Conservation (phyloP, 2,888 invertebrate genomes). For the Reticulitermes lucifugus region DNA sequence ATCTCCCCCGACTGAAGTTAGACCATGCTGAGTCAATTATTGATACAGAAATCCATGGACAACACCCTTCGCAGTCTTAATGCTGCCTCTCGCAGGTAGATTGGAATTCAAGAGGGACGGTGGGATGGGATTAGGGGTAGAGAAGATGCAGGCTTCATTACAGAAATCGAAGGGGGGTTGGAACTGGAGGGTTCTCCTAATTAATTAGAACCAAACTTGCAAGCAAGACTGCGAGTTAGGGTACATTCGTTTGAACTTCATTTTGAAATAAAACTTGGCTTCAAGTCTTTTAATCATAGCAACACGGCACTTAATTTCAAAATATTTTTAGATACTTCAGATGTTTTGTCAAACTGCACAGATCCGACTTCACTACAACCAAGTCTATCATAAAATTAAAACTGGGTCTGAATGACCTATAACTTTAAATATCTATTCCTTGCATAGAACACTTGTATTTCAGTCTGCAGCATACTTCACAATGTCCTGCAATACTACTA, state of each 20-base stretch:
- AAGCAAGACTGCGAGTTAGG: no score
- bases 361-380: no score
- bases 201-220: slow-evolving; percentile 3
- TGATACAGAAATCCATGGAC: neutral
- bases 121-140: neutral
- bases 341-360: no score
- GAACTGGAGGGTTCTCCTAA: slow-evolving; percentile 4
- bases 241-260: neutral
- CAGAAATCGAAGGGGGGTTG: neutral
- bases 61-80: neutral
- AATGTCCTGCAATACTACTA: no score
- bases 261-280: neutral
- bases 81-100: neutral
- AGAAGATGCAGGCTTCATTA: neutral
- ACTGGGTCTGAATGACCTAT: no score
- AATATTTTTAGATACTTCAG: no score
- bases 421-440: no score
- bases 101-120: neutral
- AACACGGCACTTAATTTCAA: no score
- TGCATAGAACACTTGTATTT: no score
- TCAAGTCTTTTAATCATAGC: no score
- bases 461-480: no score
- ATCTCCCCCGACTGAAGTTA: neutral
- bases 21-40: neutral
- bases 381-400: no score